A percentile compares a stretch with the other conserved stretches of the same genome.
phyloP scores from a whole-genome alignment of 2,888 invertebrate genomes.

The Tupiocoris notatus region DNA sequence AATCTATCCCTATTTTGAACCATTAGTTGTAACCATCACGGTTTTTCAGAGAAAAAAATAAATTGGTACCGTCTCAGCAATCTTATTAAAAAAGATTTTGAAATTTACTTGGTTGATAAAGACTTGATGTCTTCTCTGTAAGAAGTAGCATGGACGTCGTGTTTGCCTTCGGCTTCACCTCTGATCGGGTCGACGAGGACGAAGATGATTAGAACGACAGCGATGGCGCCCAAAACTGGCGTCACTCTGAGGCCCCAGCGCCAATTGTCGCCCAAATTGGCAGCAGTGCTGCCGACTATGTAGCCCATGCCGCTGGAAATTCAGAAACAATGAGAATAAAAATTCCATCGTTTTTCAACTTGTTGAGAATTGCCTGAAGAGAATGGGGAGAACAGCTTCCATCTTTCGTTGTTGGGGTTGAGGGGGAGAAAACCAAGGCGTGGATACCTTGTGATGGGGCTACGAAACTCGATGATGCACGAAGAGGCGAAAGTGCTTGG shows the following conservation, averaged over 20 bases:
- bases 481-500: too few species aligned
- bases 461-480: too few species aligned
- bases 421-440: too few species aligned
- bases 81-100: neutral
- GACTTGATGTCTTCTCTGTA: constrained; percentile 74
- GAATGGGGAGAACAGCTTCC: too few species aligned
- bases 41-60: too few species aligned
- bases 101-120: constrained; percentile 67
- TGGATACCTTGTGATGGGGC: too few species aligned
- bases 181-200: constrained; percentile 81
- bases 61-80: too few species aligned
- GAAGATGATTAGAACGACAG: constrained; percentile 72
- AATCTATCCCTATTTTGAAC: too few species aligned
- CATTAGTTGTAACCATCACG: too few species aligned
- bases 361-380: too few species aligned
- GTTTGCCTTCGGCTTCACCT: constrained; percentile 82
- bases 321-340: constrained; percentile 6
- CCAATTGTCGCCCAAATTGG: constrained; percentile 71
- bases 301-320: constrained; percentile 82
- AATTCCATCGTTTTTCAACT: too few species aligned
- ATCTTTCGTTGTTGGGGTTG: too few species aligned
- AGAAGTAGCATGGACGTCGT: constrained; percentile 68
- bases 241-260: constrained; percentile 93
- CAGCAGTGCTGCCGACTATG: constrained; percentile 87
- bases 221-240: constrained; percentile 76